phyloP scores from a whole-genome alignment of 2,888 invertebrate species.

The Pristionchus maxplancki region DNA sequence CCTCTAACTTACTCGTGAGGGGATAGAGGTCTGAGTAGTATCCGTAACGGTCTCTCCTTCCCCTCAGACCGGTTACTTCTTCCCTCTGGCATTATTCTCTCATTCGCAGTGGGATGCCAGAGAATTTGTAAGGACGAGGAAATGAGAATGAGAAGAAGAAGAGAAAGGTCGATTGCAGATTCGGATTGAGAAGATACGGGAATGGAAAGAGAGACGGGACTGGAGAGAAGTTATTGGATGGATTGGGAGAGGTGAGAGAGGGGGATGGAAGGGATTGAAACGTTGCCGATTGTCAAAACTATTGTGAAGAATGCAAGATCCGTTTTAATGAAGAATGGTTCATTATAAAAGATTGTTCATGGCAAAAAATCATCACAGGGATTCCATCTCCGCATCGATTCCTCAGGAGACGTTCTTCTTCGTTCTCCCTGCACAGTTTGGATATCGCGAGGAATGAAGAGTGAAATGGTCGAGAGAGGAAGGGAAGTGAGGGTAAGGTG shows the following conservation, averaged over 20 bases:
- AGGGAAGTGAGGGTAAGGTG: background rate
- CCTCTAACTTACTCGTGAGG: background rate
- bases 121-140: conserved; percentile 25
- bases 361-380: background rate
- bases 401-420: conserved; percentile 3
- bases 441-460: conserved; percentile 44
- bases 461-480: conserved; percentile 30
- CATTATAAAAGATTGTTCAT: background rate
- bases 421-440: conserved; percentile 22
- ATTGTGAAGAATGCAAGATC: background rate
- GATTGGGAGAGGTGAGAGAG: conserved; percentile 29
- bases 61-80: background rate
- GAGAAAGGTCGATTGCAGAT: conserved; percentile 40
- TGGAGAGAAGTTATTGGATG: conserved; percentile 40
- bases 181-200: conserved; percentile 45
- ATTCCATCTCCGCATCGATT: background rate
- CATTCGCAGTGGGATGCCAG: conserved; percentile 4
- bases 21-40: background rate
- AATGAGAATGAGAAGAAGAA: conserved; percentile 16
- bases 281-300: background rate
- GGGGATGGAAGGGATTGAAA: background rate
- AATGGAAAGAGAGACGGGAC: conserved; percentile 30
- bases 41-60: conserved; percentile 15
- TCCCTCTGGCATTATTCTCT: conserved; percentile 23
- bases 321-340: too few relatives aligned